A percentile compares a stretch with the other conserved stretches of the same genome.
Conservation (phyloP, 1,140 invertebrate species). For the Coelopa frigida region DNA sequence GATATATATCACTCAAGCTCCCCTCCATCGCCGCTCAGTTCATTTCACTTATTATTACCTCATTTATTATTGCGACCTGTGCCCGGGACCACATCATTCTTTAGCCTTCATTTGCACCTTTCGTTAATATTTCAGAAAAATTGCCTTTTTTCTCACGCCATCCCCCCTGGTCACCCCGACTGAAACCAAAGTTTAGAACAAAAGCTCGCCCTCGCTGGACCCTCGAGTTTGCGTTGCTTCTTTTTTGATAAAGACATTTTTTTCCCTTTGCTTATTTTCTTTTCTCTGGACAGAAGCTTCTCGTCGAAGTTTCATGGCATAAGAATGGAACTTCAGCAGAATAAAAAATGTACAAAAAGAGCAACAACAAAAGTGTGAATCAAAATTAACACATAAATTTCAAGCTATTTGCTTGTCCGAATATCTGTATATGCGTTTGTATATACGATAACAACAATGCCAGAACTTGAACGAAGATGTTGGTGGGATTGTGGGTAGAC, state of each 20-base stretch:
- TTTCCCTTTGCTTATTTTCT: not conserved
- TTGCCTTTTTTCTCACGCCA: not conserved
- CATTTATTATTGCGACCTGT: constrained; percentile 31
- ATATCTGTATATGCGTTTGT: no score
- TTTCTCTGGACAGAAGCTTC: no score
- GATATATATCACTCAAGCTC: no score
- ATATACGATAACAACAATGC: no score
- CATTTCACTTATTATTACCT: constrained; percentile 44
- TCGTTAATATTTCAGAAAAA: constrained; percentile 11
- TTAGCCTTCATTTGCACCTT: constrained; percentile 23
- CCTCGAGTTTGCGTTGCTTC: not conserved
- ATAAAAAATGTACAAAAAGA: constrained; percentile 12
- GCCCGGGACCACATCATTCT: constrained; percentile 2
- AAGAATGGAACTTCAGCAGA: no score
- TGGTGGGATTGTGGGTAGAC: no score
- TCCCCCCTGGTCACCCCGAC: not conserved
- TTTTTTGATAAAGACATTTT: not conserved
- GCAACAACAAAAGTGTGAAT: constrained; percentile 21
- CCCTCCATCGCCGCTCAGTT: constrained; percentile 44
- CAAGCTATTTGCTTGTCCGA: no score
- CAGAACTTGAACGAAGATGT: no score
- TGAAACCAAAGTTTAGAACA: no score
- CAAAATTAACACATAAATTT: constrained; percentile 44
- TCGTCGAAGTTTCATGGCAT: no score
- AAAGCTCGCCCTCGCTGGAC: not conserved